Base-by-base conservation (phyloP, 2,888 invertebrate genomes). In the Liopterus haemorrhoidalis region DNA sequence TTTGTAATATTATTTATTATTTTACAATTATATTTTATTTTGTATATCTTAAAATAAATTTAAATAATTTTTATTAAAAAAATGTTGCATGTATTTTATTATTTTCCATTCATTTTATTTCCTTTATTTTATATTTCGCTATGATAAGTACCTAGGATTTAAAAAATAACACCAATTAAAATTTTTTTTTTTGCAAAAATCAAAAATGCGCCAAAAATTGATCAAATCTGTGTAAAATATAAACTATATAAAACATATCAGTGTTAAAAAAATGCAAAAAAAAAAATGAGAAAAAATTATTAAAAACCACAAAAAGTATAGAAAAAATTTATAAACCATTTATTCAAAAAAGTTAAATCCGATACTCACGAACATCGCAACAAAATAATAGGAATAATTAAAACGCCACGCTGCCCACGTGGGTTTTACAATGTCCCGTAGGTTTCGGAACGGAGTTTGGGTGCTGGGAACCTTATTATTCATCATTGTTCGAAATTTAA, bases 201-300 rank as follows among this genome's bases (percentile, higher is more conserved):
- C 36, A 32, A 19, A 38, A 42, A 36, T 42, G 36, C 35, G 35
- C 42, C 35, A 42, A 41, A 32, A 5, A 31, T n/a, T 11, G 20
- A 42, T 8, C 32, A 32, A 22, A 22, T 41, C 41, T 28, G 15
- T 42, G 36, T 42, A 42, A 36, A 41, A 42, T 20, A 35, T 22
- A 32, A 41, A 32, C 36, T 42, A 45, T 45, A 45, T 38, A 39
- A 45, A 45, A 45, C 45, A 45, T 45, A 45, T 45, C 45, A 45
- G 45, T 45, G 45, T 45, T 45, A 25, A 45, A 45, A 38, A 38
- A 18, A 38, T 16, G 9, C n/a, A 38, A 27, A 27, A 44, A 44
- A 22, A 22, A 8, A 43, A 43, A 43, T 18, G 30, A 38, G 16
- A 39, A 39, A 30, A 41, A 33, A 39, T 31, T 16, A 41, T 41